Evolutionary conservation across 1,140 invertebrate genomes (phyloP).

Genomic region (Holotrichia oblita): DNA sequence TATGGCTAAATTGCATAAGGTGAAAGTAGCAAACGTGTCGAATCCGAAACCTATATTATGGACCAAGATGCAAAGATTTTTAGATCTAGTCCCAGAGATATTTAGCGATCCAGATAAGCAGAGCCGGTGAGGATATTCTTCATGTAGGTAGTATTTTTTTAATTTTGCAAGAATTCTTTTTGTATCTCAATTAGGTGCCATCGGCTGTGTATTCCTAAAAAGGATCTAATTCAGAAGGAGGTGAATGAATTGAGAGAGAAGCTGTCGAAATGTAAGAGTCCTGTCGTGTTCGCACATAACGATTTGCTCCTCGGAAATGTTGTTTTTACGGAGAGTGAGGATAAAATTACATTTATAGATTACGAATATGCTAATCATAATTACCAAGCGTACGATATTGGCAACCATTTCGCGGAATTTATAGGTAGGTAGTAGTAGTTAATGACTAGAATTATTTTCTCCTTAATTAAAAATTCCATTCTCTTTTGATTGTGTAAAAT

Average conservation of each 20-base stretch:
- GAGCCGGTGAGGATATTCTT: conserved; percentile 64
- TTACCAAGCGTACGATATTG: conserved; percentile 96
- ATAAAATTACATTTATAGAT: conserved; percentile 92
- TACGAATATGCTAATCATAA: conserved; percentile 96
- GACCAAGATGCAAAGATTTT: conserved; percentile 78
- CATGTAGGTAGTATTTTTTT: conserved; percentile 38
- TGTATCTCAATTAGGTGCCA: background rate
- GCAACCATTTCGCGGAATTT: conserved; percentile 98
- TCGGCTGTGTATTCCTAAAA: background rate
- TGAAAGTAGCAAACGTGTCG: conserved; percentile 59
- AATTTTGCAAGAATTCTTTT: conserved; percentile 39
- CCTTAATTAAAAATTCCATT: too few relatives aligned
- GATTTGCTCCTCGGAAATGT: conserved; percentile 96
- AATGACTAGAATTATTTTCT: too few relatives aligned
- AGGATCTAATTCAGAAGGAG: conserved; percentile 75
- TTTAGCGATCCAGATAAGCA: conserved; percentile 72
- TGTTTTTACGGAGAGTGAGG: conserved; percentile 78
- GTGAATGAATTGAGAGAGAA: conserved; percentile 72
- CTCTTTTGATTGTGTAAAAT: too few relatives aligned
- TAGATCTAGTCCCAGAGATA: conserved; percentile 74
- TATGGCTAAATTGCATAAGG: conserved; percentile 84
- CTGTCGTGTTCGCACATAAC: conserved; percentile 97
- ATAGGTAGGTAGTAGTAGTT: conserved; percentile 74
- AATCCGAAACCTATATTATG: conserved; percentile 72
- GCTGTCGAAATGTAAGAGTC: conserved; percentile 73